These are phyloP conservation scores for Iphiclides podalirius DNA, from an alignment of 2,888 invertebrate species.

Conservation along the genomic window DNA sequence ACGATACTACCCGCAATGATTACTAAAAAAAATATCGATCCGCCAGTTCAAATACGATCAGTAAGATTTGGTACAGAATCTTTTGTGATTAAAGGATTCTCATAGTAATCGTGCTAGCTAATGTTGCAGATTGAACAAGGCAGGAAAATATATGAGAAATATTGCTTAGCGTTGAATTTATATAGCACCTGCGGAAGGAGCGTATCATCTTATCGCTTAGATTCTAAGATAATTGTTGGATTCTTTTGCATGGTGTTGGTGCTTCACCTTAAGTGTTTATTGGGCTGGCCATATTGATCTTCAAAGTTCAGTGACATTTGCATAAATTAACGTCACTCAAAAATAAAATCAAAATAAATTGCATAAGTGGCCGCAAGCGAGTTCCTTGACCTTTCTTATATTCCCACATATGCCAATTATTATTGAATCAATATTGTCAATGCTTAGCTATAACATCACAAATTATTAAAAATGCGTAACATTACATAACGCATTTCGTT, in stretches of 20 bases:
- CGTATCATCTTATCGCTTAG: conserved; percentile 27
- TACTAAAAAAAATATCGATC: neutral
- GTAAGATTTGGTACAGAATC: too few species aligned
- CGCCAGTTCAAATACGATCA: neutral
- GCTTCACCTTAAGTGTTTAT: conserved; percentile 11
- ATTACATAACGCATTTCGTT: neutral
- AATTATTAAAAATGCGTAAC: too few species aligned
- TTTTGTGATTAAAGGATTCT: too few species aligned
- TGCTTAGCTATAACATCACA: too few species aligned
- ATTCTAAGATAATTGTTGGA: conserved; percentile 22
- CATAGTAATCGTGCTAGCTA: too few species aligned
- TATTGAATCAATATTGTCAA: too few species aligned
- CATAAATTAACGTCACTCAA: neutral
- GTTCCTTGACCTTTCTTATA: neutral
- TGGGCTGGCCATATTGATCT: conserved; percentile 12
- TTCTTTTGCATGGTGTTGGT: conserved; percentile 3
- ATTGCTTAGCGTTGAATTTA: conserved; percentile 21
- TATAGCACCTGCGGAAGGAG: conserved; percentile 22
- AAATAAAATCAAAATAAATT: neutral
- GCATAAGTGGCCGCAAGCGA: neutral
- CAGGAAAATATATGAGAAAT: conserved; percentile 12
- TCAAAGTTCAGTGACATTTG: conserved; percentile 10
- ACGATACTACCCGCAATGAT: conserved; percentile 9
- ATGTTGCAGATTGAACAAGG: conserved; percentile 5
- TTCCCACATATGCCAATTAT: too few species aligned